phyloP scores from a whole-genome alignment of 2,888 invertebrate species.

The Neuroscelio doddi region DNA sequence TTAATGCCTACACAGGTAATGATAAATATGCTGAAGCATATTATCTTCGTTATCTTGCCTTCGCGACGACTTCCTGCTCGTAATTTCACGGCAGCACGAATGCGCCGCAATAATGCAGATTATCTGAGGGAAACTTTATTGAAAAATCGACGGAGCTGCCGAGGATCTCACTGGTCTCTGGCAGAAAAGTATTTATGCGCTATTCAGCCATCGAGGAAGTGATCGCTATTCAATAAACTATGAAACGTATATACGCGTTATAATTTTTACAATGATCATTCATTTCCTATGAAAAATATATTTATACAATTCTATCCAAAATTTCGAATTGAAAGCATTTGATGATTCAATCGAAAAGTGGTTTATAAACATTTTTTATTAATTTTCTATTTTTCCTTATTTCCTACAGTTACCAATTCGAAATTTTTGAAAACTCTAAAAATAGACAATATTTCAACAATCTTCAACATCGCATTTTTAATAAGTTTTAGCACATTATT shows the following conservation, averaged over 20 bases:
- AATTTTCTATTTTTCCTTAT: background rate
- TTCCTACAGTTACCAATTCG: slow-evolving; percentile 1
- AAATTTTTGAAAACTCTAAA: too few species aligned
- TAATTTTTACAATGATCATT: too few species aligned
- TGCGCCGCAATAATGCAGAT: background rate
- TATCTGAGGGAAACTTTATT: background rate
- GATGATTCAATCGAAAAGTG: background rate
- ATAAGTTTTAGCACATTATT: too few species aligned
- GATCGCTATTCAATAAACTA: too few species aligned
- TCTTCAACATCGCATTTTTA: too few species aligned
- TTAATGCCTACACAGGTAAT: background rate
- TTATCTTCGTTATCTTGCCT: background rate
- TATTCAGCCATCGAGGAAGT: background rate
- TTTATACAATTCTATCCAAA: background rate
- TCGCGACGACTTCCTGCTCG: slow-evolving; percentile 7
- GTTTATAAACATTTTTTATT: slow-evolving; percentile 2
- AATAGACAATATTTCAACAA: too few species aligned
- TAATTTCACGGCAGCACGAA: too few species aligned
- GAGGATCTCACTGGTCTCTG: too few species aligned
- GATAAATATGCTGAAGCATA: too few species aligned
- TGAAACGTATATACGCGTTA: too few species aligned
- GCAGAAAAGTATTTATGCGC: background rate
- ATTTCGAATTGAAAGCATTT: slow-evolving; percentile 8
- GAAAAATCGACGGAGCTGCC: background rate
- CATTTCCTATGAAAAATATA: too few species aligned